Percentiles rank a stretch among this genome's conserved stretches.
Evolutionary conservation across 2,113 vertebrate species (phyloP).

Genomic region (Ondatra zibethicus): DNA sequence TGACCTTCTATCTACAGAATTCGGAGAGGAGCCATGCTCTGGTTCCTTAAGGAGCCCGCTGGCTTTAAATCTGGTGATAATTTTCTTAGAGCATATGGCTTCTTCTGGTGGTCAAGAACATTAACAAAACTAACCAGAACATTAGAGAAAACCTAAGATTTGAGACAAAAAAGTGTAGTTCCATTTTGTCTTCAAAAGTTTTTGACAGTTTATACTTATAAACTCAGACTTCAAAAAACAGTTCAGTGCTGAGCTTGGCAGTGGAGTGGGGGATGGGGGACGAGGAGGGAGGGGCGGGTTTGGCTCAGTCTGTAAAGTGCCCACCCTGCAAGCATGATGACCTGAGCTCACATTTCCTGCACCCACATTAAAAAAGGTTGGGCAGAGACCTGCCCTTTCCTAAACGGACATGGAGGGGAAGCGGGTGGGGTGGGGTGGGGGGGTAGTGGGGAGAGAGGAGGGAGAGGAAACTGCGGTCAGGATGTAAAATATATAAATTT

Average conservation of each 20-base stretch:
- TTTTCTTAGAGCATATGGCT: neutral
- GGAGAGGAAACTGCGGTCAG: neutral
- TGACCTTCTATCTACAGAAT: neutral
- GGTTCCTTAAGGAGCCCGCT: neutral
- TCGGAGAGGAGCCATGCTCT: neutral
- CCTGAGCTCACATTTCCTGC: neutral
- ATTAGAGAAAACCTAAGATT: neutral
- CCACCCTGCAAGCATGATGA: neutral
- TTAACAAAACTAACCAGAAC: neutral
- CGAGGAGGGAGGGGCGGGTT: too few relatives aligned
- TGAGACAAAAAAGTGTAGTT: conserved; percentile 1
- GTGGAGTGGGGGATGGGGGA: too few relatives aligned
- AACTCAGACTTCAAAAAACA: neutral
- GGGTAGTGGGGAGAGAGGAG: neutral
- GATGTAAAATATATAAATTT: neutral
- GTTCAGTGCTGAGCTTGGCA: neutral
- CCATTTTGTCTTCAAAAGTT: neutral
- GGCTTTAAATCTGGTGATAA: neutral
- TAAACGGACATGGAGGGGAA: neutral
- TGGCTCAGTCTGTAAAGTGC: neutral
- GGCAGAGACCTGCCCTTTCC: neutral
- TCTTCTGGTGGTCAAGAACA: neutral
- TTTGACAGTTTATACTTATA: neutral
- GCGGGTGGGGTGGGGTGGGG: neutral
- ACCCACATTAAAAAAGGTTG: neutral